Conservation (phyloP, 2,113 vertebrate species). For the Phodopus roborovskii region DNA sequence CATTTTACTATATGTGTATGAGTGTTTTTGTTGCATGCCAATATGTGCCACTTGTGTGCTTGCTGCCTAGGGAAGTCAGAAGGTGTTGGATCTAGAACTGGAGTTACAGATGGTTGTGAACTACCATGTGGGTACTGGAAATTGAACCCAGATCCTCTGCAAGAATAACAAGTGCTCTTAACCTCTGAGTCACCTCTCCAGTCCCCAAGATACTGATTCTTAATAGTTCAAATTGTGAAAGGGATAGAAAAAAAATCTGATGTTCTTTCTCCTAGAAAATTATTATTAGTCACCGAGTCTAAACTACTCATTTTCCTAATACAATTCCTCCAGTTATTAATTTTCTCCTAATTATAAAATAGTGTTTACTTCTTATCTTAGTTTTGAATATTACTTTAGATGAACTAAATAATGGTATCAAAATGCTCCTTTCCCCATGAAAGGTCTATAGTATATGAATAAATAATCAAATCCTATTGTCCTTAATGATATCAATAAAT, state of each 20-base stretch:
- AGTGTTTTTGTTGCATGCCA: not conserved
- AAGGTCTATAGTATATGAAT: not conserved
- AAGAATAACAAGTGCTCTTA: not conserved
- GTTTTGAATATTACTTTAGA: conserved; percentile 30
- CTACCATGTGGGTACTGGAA: not conserved
- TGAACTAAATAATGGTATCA: not conserved
- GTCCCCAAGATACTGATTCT: conserved; percentile 51
- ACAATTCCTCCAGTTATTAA: not conserved
- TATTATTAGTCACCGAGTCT: not conserved
- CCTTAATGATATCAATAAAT: conserved; percentile 16
- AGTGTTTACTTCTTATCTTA: conserved; percentile 26
- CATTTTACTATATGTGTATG: not conserved
- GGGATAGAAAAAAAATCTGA: conserved; percentile 67
- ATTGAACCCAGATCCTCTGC: not conserved
- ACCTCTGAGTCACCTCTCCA: not conserved
- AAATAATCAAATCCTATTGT: not conserved
- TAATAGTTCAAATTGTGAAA: conserved; percentile 43
- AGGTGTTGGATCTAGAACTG: not conserved
- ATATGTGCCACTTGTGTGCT: not conserved
- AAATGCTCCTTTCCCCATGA: conserved; percentile 23
- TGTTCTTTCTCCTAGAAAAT: conserved; percentile 7
- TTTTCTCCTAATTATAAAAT: not conserved
- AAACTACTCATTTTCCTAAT: not conserved
- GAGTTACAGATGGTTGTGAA: not conserved
- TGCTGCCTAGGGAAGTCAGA: not conserved